Conservation (phyloP, 2,113 vertebrate genomes). For the Propithecus coquereli region DNA sequence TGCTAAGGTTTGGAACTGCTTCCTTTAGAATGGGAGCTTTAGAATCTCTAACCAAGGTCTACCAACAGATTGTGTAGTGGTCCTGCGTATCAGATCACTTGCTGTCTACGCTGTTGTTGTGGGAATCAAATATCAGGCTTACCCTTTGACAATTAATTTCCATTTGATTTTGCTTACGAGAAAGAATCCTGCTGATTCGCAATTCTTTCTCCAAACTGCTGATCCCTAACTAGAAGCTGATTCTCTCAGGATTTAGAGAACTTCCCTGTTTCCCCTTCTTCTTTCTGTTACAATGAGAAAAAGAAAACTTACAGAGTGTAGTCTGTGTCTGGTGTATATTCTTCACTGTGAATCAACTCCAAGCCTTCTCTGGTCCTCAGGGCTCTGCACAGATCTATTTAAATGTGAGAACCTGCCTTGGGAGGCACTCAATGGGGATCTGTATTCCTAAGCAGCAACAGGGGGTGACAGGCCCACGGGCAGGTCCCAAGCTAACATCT, state of each 20-base stretch:
- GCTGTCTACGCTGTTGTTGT: background rate
- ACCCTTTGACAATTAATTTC: background rate
- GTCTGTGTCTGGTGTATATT: too few relatives aligned
- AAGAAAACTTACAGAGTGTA: background rate
- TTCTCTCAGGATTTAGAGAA: background rate
- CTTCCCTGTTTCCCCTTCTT: background rate
- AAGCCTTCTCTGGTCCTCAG: background rate
- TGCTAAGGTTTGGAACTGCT: background rate
- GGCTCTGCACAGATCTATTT: background rate
- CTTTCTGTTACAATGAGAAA: background rate
- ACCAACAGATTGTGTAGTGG: background rate
- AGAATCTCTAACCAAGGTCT: background rate
- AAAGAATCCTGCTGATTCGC: background rate
- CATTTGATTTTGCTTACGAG: background rate
- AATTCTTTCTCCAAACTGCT: background rate
- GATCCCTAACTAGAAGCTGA: background rate
- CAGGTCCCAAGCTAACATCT: background rate
- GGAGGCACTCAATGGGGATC: background rate
- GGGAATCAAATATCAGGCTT: background rate
- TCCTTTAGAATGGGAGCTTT: background rate
- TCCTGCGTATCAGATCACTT: fast-evolving
- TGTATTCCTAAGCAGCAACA: fast-evolving
- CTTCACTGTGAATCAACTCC: background rate
- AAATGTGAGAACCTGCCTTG: background rate
- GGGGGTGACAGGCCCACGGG: fast-evolving